Conservation (phyloP, 2,888 invertebrate species). For the Sinodicranocentrus sp. region DNA sequence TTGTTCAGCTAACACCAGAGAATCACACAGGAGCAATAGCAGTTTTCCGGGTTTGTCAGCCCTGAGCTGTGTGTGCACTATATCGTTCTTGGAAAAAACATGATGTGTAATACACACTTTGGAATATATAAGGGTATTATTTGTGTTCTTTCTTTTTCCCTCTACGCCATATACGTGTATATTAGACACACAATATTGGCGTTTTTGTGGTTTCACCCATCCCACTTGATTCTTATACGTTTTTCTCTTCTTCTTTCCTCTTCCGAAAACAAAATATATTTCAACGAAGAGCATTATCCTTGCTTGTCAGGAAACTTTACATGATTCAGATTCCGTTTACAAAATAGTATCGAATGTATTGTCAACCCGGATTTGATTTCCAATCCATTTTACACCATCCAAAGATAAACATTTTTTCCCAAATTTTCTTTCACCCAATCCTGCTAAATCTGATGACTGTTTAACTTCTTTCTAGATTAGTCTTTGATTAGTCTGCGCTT, state of each 20-base stretch:
- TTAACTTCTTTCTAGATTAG: too few relatives aligned
- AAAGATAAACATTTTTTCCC: too few relatives aligned
- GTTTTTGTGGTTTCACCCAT: conserved; percentile 46
- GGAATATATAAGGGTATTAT: conserved; percentile 27
- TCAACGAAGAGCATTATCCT: conserved; percentile 28
- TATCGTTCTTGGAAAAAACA: not conserved
- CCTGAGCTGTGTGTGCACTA: conserved; percentile 16
- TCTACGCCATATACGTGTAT: not conserved
- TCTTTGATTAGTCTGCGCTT: too few relatives aligned
- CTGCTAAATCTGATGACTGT: too few relatives aligned
- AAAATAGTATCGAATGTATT: too few relatives aligned
- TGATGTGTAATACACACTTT: not conserved
- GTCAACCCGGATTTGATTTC: too few relatives aligned
- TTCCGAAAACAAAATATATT: not conserved
- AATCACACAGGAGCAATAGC: conserved; percentile 17
- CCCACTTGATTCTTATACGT: conserved; percentile 40
- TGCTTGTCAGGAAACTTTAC: conserved; percentile 43
- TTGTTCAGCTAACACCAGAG: conserved; percentile 23
- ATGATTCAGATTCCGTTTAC: too few relatives aligned
- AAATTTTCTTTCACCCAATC: too few relatives aligned
- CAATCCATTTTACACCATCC: too few relatives aligned
- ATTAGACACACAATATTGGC: conserved; percentile 21
- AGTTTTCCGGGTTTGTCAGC: conserved; percentile 52
- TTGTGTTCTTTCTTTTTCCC: conserved; percentile 33
- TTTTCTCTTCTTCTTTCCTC: conserved; percentile 26